Evolutionary conservation across 2,797 vertebrate genomes (phyloP).

Genomic region (Arremon aurantiirostris): DNA sequence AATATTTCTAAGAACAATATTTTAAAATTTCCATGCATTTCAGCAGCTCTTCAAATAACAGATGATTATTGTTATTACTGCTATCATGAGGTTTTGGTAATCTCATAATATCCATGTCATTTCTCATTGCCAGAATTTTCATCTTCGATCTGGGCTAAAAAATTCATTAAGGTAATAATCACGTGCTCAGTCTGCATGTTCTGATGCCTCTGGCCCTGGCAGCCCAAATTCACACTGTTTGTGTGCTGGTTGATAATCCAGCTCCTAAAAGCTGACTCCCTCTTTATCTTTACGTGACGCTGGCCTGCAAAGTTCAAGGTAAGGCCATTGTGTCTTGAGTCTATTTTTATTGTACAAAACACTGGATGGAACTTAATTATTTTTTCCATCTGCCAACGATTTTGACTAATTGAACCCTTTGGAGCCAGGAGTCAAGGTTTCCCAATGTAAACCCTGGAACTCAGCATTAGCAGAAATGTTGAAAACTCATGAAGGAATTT

Average conservation of each 20-base stretch:
- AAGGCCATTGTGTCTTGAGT: slow-evolving; percentile 55
- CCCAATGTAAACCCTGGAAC: slow-evolving; percentile 47
- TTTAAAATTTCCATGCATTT: slow-evolving; percentile 30
- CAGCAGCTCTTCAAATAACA: slow-evolving; percentile 24
- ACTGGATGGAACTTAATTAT: slow-evolving; percentile 52
- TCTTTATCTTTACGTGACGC: slow-evolving; percentile 51
- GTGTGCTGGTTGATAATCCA: slow-evolving; percentile 14
- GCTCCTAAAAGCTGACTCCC: slow-evolving; percentile 10
- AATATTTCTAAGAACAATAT: slow-evolving; percentile 28
- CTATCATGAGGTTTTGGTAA: background rate
- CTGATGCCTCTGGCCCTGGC: background rate
- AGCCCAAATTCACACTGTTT: background rate
- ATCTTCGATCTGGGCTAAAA: background rate
- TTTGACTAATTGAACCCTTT: slow-evolving; percentile 68
- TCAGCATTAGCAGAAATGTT: background rate
- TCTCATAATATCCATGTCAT: background rate
- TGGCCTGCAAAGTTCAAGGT: slow-evolving; percentile 62
- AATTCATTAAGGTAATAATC: background rate
- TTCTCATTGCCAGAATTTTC: background rate
- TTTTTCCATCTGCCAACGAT: slow-evolving; percentile 69
- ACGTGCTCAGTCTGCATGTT: rapidly evolving
- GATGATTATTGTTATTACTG: slow-evolving; percentile 16
- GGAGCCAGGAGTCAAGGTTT: slow-evolving; percentile 56
- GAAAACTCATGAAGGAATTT: slow-evolving; percentile 9
- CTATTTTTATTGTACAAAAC: slow-evolving; percentile 66